These are phyloP conservation scores for Dasysyrphus albostriatus DNA, from an alignment of 2,888 invertebrate genomes.

Conservation along the genomic window DNA sequence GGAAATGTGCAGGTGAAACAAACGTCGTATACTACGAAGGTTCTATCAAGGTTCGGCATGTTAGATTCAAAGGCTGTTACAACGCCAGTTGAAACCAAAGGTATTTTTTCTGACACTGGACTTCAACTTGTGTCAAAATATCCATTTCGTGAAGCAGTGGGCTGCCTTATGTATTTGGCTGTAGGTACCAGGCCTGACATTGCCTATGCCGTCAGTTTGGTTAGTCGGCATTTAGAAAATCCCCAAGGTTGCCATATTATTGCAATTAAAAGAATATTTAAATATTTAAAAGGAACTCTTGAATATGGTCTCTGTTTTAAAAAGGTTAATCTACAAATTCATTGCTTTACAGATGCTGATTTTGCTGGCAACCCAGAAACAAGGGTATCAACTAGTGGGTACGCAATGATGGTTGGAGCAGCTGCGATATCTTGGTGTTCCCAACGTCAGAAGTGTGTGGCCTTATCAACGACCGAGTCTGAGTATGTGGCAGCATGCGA, in stretches of 20 bases:
- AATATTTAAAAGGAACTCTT: slow-evolving; percentile 53
- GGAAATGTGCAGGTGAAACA: slow-evolving; percentile 16
- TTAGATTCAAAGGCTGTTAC: slow-evolving; percentile 29
- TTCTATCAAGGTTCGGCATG: slow-evolving; percentile 36
- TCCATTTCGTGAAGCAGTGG: slow-evolving; percentile 44
- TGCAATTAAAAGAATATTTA: slow-evolving; percentile 17
- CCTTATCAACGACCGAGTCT: slow-evolving; percentile 78
- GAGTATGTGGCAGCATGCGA: slow-evolving; percentile 78
- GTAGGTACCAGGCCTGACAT: slow-evolving; percentile 44
- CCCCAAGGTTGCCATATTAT: slow-evolving; percentile 18
- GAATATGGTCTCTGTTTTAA: slow-evolving; percentile 36
- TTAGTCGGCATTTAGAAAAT: slow-evolving; percentile 39
- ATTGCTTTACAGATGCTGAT: not conserved
- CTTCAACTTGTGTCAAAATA: slow-evolving; percentile 1
- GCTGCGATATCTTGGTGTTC: slow-evolving; percentile 47
- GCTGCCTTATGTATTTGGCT: slow-evolving; percentile 53
- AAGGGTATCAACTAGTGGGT: not conserved
- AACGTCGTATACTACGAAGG: slow-evolving; percentile 10
- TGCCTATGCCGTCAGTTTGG: slow-evolving; percentile 31
- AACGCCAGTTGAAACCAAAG: slow-evolving; percentile 24
- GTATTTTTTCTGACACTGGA: too few relatives aligned
- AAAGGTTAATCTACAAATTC: not conserved
- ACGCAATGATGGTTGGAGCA: not conserved
- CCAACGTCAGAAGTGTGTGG: not conserved
- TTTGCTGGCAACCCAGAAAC: not conserved